Conservation (phyloP, 2,113 vertebrate genomes). For the Colius striatus region DNA sequence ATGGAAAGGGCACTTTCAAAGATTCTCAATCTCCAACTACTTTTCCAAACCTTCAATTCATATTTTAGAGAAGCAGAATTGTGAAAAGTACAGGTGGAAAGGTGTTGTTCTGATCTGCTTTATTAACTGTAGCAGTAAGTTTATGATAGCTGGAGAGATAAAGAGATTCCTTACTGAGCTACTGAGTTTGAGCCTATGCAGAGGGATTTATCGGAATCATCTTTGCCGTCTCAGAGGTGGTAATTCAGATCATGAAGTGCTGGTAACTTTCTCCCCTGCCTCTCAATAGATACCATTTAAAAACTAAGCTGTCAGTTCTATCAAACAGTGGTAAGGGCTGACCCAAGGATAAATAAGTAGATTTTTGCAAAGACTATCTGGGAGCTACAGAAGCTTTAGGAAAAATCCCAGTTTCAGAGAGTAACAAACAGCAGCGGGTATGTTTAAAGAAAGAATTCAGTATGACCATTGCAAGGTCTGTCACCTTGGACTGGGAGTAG, state of each 20-base stretch:
- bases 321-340: background rate
- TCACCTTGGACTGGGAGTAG: background rate
- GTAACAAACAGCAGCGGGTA: background rate
- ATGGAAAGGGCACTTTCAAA: background rate
- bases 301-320: background rate
- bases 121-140: background rate
- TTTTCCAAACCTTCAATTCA: background rate
- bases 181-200: background rate
- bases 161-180: background rate
- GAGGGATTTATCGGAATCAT: background rate
- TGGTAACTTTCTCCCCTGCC: background rate
- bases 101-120: background rate
- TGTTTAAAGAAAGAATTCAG: background rate
- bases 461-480: background rate
- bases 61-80: background rate
- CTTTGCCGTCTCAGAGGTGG: background rate
- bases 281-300: background rate
- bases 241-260: background rate
- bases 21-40: background rate
- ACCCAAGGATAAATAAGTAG: background rate
- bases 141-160: background rate
- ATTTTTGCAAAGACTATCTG: background rate
- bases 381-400: background rate
- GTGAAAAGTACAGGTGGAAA: fast-evolving
- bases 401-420: background rate